Evolutionary conservation across 2,113 vertebrate species (phyloP).

Genomic region (Panurus biarmicus): DNA sequence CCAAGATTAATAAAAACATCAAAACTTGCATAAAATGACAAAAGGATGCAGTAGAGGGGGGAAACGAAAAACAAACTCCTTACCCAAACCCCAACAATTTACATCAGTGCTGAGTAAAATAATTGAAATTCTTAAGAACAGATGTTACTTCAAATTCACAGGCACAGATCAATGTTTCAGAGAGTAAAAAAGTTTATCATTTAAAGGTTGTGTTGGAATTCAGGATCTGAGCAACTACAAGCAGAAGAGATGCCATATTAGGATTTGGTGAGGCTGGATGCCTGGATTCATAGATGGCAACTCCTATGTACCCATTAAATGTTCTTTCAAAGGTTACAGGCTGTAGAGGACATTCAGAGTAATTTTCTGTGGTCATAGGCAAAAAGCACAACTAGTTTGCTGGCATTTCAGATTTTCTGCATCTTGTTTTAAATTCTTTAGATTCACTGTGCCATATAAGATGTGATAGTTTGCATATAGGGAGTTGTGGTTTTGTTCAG

Average conservation of each 20-base stretch:
- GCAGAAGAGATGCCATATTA: not conserved
- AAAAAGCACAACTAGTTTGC: not conserved
- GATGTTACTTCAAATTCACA: constrained; percentile 13
- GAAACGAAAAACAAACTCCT: not conserved
- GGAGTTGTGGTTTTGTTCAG: constrained; percentile 45
- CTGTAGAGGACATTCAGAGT: not conserved
- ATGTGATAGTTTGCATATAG: constrained; percentile 49
- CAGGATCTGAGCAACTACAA: not conserved
- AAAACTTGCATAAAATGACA: not conserved
- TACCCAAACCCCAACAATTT: not conserved
- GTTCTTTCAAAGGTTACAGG: not conserved
- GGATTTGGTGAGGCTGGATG: not conserved
- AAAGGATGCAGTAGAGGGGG: not conserved
- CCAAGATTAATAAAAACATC: not conserved
- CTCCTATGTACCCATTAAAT: not conserved
- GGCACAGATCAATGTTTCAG: not conserved
- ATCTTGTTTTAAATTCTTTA: constrained; percentile 40
- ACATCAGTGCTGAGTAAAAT: not conserved
- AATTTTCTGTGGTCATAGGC: not conserved
- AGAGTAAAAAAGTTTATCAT: not conserved
- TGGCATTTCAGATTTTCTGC: constrained; percentile 34
- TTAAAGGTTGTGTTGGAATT: not conserved
- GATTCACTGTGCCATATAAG: constrained; percentile 25
- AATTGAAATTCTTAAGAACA: not conserved
- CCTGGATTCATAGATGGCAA: not conserved